Conservation (phyloP, 2,888 invertebrate species). For the Himalopsyche anomala region DNA sequence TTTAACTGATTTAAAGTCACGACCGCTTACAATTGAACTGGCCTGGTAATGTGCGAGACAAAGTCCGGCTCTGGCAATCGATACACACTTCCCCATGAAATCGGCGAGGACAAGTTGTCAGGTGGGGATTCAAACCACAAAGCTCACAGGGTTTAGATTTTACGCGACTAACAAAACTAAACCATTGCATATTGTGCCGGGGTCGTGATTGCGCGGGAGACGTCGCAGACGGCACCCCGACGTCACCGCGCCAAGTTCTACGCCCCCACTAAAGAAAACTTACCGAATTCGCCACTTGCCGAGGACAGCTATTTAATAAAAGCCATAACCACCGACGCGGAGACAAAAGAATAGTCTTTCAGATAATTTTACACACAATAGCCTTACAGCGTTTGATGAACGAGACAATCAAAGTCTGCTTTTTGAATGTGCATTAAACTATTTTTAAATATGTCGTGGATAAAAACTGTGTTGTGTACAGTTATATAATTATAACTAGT, state of each 20-base stretch:
- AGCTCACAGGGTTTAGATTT: slow-evolving; percentile 8
- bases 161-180: slow-evolving; percentile 17
- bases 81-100: neutral
- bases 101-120: slow-evolving; percentile 17
- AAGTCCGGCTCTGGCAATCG: neutral
- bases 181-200: slow-evolving; percentile 24
- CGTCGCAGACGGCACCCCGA: slow-evolving; percentile 26
- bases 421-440: too few species aligned
- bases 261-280: slow-evolving; percentile 28
- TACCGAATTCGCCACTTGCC: neutral
- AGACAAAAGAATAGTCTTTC: too few species aligned
- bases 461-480: too few species aligned
- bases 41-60: neutral
- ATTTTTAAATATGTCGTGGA: too few species aligned
- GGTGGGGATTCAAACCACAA: slow-evolving; percentile 20
- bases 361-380: too few species aligned
- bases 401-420: too few species aligned
- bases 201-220: slow-evolving; percentile 21
- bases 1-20: too few species aligned
- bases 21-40: too few species aligned
- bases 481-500: too few species aligned
- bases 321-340: neutral
- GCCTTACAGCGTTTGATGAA: too few species aligned
- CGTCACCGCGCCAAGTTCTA: neutral
- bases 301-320: too few species aligned